Evolutionary conservation across 35 echinoderm and acorn worm species (phyloP).

Genomic region (Strongylocentrotus purpuratus): DNA sequence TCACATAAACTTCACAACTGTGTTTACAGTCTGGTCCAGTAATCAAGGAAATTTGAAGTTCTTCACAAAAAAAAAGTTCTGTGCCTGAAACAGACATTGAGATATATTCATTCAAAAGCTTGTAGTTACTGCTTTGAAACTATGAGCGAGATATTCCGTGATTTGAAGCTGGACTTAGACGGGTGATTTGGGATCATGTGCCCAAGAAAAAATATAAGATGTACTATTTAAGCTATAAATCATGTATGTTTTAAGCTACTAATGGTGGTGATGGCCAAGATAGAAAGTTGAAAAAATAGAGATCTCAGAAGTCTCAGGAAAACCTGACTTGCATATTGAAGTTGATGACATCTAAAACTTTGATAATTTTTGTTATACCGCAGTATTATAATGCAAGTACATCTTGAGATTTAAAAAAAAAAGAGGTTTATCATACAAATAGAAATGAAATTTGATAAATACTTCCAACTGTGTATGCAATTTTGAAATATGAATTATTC

Average conservation of each 20-base stretch:
- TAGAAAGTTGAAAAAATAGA: not conserved
- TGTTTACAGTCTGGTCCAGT: not conserved
- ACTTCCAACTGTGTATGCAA: not conserved
- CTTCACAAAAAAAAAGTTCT: not conserved
- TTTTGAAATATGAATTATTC: not conserved
- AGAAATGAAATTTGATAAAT: not conserved
- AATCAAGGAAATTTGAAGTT: not conserved
- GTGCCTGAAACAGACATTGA: not conserved
- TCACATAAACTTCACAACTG: not conserved
- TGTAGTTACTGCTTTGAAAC: not conserved
- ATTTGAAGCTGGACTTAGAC: not conserved
- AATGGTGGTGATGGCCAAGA: not conserved
- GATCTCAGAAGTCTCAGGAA: not conserved
- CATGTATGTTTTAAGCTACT: not conserved
- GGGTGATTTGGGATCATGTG: not conserved
- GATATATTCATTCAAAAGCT: not conserved
- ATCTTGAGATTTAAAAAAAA: not conserved
- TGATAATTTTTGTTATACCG: not conserved
- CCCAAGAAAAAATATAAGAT: not conserved
- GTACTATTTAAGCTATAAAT: not conserved
- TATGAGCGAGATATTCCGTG: not conserved
- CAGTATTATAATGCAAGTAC: constrained; percentile 11
- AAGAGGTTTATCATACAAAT: not conserved
- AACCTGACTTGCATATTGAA: not conserved
- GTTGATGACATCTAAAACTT: not conserved